Conservation (phyloP, 2,888 invertebrate genomes). For the Amblyjoppa proteus region DNA sequence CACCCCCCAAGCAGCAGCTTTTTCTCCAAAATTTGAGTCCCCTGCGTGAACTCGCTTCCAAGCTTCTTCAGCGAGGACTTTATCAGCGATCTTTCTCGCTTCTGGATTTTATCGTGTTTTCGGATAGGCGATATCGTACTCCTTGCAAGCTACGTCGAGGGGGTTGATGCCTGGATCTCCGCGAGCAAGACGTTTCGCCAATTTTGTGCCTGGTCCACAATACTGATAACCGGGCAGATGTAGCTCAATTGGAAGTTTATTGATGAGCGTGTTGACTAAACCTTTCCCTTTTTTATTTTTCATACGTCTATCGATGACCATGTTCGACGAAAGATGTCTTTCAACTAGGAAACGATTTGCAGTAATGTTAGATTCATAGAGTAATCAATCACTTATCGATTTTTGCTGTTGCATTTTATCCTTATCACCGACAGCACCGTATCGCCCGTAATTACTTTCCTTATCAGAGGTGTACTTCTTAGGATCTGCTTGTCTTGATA, state of each 20-base stretch:
- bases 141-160: conserved; percentile 73
- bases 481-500: not conserved
- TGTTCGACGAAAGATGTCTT: not conserved
- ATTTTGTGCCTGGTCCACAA: no score
- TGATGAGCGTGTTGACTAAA: conserved; percentile 61
- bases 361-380: not conserved
- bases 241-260: conserved; percentile 67
- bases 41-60: conserved; percentile 74
- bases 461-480: no score
- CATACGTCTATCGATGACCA: conserved; percentile 5
- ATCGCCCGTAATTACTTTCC: no score
- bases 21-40: conserved; percentile 77
- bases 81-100: conserved; percentile 79
- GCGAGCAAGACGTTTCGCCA: no score
- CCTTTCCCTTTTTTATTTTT: conserved; percentile 51
- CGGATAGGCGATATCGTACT: conserved; percentile 71
- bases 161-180: conserved; percentile 58
- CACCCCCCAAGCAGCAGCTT: conserved; percentile 75
- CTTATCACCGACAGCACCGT: not conserved
- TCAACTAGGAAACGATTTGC: not conserved
- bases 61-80: conserved; percentile 77
- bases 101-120: conserved; percentile 61
- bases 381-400: not conserved
- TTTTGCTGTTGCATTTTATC: no score
- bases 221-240: conserved; percentile 62